phyloP scores from a whole-genome alignment of 2,113 vertebrate species.

The Camelus bactrianus region DNA sequence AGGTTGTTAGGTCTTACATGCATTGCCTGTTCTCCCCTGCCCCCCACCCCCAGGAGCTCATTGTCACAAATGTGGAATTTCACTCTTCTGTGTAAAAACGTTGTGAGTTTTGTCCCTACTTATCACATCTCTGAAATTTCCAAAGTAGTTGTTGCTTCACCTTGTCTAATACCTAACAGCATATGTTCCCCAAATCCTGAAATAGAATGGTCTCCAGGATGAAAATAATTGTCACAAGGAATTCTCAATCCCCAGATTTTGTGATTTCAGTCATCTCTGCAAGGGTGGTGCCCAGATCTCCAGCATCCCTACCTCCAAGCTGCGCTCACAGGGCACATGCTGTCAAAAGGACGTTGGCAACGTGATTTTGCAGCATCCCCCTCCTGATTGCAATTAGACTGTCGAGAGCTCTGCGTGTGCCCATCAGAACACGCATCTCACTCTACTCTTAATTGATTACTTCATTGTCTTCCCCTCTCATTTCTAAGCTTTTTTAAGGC shows the following conservation, averaged over 20 bases:
- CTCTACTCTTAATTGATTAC: neutral
- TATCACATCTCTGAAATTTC: neutral
- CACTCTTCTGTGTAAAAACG: neutral
- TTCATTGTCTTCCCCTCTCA: neutral
- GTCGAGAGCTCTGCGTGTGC: fast-evolving
- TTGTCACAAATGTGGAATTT: neutral
- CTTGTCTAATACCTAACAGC: neutral
- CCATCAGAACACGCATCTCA: neutral
- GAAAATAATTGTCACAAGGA: neutral
- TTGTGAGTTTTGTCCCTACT: neutral
- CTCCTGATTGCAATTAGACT: neutral
- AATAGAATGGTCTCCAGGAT: neutral
- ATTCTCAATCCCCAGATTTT: neutral
- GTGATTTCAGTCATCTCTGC: neutral
- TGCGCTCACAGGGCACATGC: neutral
- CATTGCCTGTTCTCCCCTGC: neutral
- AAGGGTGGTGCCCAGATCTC: neutral
- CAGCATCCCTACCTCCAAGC: neutral
- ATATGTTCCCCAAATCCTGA: neutral
- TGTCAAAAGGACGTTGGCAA: neutral
- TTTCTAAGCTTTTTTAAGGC: neutral
- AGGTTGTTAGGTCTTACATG: neutral
- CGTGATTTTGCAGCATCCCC: neutral
- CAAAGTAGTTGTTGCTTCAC: neutral
- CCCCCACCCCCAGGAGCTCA: neutral